Evolutionary conservation across 2,797 vertebrate species (phyloP).

Genomic region (Oryzias dopingdopingensis): DNA sequence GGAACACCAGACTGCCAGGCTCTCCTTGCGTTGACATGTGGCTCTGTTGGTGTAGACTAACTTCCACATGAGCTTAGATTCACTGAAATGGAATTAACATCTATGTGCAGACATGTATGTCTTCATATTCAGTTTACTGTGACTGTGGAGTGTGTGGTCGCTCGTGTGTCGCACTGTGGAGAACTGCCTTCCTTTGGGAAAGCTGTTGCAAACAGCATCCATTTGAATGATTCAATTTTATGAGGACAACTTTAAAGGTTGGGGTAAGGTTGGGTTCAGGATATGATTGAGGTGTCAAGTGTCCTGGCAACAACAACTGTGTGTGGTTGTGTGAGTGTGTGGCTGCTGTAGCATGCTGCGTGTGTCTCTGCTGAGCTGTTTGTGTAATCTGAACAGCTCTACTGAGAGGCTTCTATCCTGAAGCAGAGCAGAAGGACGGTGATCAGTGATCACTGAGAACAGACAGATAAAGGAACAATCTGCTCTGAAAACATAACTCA

Average conservation of each 20-base stretch:
- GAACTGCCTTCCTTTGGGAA: not conserved
- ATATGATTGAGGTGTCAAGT: constrained; percentile 2
- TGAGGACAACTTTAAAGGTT: constrained; percentile 2
- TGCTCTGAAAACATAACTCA: constrained; percentile 48
- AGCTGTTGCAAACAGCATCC: not conserved
- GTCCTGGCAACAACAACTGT: constrained; percentile 4
- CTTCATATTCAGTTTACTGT: constrained; percentile 26
- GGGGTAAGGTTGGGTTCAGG: constrained; percentile 10
- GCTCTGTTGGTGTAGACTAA: constrained; percentile 18
- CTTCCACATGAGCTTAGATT: constrained; percentile 48
- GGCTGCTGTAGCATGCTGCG: constrained; percentile 57
- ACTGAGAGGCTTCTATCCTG: constrained; percentile 56
- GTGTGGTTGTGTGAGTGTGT: constrained; percentile 16
- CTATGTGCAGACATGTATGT: constrained; percentile 54
- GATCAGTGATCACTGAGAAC: constrained; percentile 53
- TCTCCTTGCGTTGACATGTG: constrained; percentile 39
- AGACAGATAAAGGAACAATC: constrained; percentile 48
- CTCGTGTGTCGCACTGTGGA: not conserved
- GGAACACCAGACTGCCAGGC: constrained; percentile 75
- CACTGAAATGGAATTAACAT: constrained; percentile 53
- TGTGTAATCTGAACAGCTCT: constrained; percentile 84
- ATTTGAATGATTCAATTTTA: constrained; percentile 11
- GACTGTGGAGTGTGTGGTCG: not conserved
- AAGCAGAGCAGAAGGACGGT: constrained; percentile 52
- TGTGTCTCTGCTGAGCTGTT: constrained; percentile 82